phyloP scores from a whole-genome alignment of 1,140 invertebrate genomes.

The Acromyrmex echinatior region DNA sequence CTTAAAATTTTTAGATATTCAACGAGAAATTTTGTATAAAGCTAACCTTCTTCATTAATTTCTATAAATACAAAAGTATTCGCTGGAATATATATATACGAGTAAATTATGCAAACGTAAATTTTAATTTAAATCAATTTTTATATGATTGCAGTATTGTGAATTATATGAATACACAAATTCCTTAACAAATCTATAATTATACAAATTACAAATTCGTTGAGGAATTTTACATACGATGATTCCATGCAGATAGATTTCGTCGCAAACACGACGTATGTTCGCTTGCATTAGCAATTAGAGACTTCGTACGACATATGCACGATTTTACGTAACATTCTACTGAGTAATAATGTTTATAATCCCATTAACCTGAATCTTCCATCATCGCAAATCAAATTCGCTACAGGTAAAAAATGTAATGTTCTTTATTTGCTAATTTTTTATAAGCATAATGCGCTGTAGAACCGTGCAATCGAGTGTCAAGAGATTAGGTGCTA shows the following conservation, averaged over 20 bases:
- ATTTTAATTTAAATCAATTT: constrained; percentile 1
- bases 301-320: constrained; percentile 4
- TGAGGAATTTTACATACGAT: not conserved
- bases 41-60: not conserved
- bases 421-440: too few species aligned
- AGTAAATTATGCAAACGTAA: not conserved
- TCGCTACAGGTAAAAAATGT: too few species aligned
- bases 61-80: not conserved
- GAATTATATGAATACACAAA: not conserved
- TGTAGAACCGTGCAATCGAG: not conserved
- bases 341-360: not conserved
- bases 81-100: not conserved
- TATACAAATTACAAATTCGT: not conserved
- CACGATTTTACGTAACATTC: constrained; percentile 22
- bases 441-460: too few species aligned
- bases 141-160: not conserved
- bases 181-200: not conserved
- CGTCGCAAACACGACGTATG: not conserved
- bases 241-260: constrained; percentile 13
- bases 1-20: not conserved
- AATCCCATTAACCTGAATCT: too few species aligned
- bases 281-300: constrained; percentile 21
- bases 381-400: too few species aligned
- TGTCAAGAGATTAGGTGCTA: not conserved
- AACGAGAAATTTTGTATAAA: not conserved